These are phyloP conservation scores for Pristionchus exspectatus DNA, from an alignment of 2,888 invertebrate genomes.

Conservation along the genomic window DNA sequence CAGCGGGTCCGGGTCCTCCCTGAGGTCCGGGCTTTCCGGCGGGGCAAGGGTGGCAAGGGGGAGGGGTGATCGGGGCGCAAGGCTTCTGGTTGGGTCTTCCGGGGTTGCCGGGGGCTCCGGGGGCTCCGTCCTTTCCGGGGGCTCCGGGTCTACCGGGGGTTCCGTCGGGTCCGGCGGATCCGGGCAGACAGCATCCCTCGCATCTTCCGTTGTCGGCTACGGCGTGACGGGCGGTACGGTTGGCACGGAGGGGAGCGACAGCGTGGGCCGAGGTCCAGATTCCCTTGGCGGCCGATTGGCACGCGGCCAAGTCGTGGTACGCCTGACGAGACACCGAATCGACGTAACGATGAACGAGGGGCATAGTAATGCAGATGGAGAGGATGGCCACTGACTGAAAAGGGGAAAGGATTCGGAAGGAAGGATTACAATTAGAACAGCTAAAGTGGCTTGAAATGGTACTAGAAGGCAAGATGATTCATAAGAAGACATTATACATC, in stretches of 20 bases:
- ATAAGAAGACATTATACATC: neutral
- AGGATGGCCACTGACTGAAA: constrained; percentile 23
- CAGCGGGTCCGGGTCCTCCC: constrained; percentile 67
- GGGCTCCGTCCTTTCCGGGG: constrained; percentile 72
- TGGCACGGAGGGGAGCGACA: constrained; percentile 16
- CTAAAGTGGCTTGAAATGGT: neutral
- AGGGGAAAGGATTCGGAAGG: neutral
- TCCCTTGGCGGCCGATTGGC: constrained; percentile 25
- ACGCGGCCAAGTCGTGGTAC: constrained; percentile 1
- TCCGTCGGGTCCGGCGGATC: constrained; percentile 69
- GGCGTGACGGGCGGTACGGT: constrained; percentile 51
- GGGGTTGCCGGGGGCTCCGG: constrained; percentile 71
- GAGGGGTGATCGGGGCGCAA: constrained; percentile 71
- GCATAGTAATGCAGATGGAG: constrained; percentile 44
- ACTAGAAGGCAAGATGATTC: neutral
- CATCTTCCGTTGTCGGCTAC: constrained; percentile 55
- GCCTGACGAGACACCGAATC: constrained; percentile 28
- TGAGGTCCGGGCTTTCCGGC: constrained; percentile 69
- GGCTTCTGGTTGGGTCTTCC: constrained; percentile 70
- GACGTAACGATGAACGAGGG: constrained; percentile 27
- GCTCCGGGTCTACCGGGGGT: constrained; percentile 72
- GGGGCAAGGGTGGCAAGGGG: constrained; percentile 72
- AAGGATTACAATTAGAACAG: neutral
- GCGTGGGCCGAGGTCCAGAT: constrained; percentile 16
- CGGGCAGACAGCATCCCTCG: constrained; percentile 71